Conservation (phyloP, 2,113 vertebrate genomes). For the Nesogale talazaci region DNA sequence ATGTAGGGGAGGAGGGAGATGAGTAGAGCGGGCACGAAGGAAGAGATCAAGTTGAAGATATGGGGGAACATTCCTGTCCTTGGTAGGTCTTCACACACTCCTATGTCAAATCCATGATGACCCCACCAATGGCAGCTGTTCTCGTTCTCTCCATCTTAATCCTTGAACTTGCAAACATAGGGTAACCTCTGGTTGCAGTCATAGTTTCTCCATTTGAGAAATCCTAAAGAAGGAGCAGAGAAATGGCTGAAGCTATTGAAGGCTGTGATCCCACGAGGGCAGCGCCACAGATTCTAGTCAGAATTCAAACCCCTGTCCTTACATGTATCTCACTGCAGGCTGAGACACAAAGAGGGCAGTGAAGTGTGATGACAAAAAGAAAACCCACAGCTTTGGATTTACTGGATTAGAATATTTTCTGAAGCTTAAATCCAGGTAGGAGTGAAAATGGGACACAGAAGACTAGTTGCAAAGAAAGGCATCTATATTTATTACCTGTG, state of each 20-base stretch:
- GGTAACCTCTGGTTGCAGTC: neutral
- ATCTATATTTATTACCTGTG: constrained; percentile 31
- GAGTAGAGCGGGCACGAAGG: accelerated
- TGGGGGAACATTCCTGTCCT: neutral
- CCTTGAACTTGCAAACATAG: constrained; percentile 52
- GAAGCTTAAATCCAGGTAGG: neutral
- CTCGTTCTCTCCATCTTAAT: neutral
- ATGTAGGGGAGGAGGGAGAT: neutral
- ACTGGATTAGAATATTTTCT: neutral
- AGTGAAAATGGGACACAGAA: no score
- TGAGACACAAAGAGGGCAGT: neutral
- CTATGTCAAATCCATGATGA: neutral
- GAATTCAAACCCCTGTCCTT: accelerated
- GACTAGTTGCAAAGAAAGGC: no score
- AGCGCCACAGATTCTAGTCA: neutral
- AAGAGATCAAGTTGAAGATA: neutral
- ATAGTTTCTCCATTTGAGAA: constrained; percentile 34
- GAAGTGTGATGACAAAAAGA: neutral
- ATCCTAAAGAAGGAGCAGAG: neutral
- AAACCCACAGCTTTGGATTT: neutral
- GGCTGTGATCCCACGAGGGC: accelerated
- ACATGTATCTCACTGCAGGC: neutral
- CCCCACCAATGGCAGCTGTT: no score
- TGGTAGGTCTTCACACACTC: neutral
- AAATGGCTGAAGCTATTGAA: neutral